These are phyloP conservation scores for Thripadectes ignobilis DNA, from an alignment of 2,797 vertebrate species.

Conservation along the genomic window DNA sequence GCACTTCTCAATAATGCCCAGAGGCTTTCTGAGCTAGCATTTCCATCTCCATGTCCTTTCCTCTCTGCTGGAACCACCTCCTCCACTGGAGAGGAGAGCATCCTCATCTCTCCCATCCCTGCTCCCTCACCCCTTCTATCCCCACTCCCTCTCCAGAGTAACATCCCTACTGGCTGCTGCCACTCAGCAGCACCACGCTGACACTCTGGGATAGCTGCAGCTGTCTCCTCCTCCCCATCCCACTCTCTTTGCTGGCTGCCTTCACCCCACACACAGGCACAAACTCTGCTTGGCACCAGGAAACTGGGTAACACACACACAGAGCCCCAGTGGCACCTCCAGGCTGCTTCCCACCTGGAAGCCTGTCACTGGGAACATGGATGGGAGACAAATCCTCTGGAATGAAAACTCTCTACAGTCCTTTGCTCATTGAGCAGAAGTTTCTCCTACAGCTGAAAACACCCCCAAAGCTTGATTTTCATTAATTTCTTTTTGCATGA, in stretches of 20 bases:
- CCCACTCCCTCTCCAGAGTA: neutral
- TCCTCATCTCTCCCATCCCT: neutral
- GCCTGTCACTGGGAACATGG: neutral
- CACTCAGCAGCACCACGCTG: neutral
- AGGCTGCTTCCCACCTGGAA: neutral
- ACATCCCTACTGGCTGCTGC: neutral
- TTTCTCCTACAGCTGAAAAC: neutral
- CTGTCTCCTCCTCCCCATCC: neutral
- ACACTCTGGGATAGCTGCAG: neutral
- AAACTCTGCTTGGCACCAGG: neutral
- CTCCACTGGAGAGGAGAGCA: neutral
- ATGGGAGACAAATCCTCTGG: neutral
- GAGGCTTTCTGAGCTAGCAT: neutral
- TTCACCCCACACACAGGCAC: neutral
- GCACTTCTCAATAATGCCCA: neutral
- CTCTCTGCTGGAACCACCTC: neutral
- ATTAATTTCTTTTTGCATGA: neutral
- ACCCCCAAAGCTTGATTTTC: neutral
- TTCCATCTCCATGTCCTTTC: neutral
- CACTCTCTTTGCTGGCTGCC: neutral
- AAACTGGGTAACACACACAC: rapidly evolving
- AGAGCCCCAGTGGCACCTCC: neutral
- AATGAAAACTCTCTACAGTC: neutral
- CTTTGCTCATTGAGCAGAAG: neutral
- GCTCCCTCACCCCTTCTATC: rapidly evolving